Evolutionary conservation across 2,888 invertebrate genomes (phyloP), one percentile per base, ranked within the genome.

Genomic region (Plusia festucae): DNA sequence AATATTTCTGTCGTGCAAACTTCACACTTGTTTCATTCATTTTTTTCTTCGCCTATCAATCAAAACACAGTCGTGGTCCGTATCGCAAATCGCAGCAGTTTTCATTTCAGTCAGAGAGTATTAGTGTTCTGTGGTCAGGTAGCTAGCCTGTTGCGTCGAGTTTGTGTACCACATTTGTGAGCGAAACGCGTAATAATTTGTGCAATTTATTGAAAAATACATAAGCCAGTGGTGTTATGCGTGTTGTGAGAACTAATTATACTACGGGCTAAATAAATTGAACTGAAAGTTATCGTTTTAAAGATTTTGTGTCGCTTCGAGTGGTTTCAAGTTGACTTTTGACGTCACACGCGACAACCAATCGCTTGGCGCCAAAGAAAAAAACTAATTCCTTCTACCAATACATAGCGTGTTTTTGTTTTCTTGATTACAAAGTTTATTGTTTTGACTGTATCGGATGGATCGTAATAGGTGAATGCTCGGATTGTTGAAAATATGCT

Each of bases 261-360:
- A 79, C 79, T 73, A 73, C 79, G 78, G 70, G 77, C 52, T 65
- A 61, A 16, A 62, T 76, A 78, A 81, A 69, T 72, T 81, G 73
- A 74, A 82, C 75, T 74, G 46, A 75, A 75, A 79, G 65, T 70
- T 70, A 70, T 66, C 68, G 40, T 63, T 71, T n/a, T 64, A 80
- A 79, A 88, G 85, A 87, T 69, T 78, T 78, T 80, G 88, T 90
- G 90, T 88, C 84, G 84, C 87, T 85, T 90, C 82, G 85, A 93
- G 91, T 91, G 88, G 85, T 88, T 87, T 88, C 83, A 88, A 89
- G 90, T 91, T 91, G 88, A 92, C 91, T 91, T 87, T 91, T 92
- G 93, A 95, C 94, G 94, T 94, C 94, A 94, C 89, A 63, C 73
- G 81, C 79, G 78, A 79, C 85, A 88, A 85, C 92, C 93, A 92